Base-by-base conservation (phyloP, 2,797 vertebrate species). In the Sphenodon punctatus region DNA sequence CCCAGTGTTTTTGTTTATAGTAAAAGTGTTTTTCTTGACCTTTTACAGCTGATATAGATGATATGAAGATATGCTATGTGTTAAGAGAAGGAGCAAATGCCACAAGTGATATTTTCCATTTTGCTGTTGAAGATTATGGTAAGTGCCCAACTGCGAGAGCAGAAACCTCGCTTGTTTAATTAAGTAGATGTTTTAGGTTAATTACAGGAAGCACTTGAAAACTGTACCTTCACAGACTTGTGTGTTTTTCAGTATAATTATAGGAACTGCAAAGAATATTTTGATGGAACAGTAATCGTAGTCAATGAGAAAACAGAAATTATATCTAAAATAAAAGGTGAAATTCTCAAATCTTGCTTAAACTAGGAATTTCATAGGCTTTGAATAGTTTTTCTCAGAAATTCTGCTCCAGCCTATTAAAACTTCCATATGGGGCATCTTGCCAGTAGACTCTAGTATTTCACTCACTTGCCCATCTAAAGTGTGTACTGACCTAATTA, bases 11-110 rank as follows among this genome's bases (percentile, higher is more conserved):
- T 16, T 13, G 15, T 81, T 75, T 82, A 53, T 85, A 86, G 58
- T 48, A 20, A 80, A 66, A 27, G 5, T 73, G 0, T 70, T 89
- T 89, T 67, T 87, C 63, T 27, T 69, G 15, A 45, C 72, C 72
- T 66, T 86, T 96, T 85, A 77, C 93, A 99, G 98, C 97, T 91
- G 98, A 99, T 91, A 96, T 99, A 42, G 96, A 99, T 72, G 97
- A 99, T 80, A 97, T 98, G 98, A 98, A 96, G 90, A 96, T 99
- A 92, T 99, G 98, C 92, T 99, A 99, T 46, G 89, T 98, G 80
- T 96, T 99, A 92, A 96, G 90, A 89, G 95, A 97, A 4, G 95
- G 96, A 22, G 92, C 94, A 74, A 97, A 97, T 27, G 96, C 97
- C 27, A 97, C 97, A n/a, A 98, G 96, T 88, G 98, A 99, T 84